Evolutionary conservation across 2,888 invertebrate genomes (phyloP).

Genomic region (Ormyrus pomaceus): DNA sequence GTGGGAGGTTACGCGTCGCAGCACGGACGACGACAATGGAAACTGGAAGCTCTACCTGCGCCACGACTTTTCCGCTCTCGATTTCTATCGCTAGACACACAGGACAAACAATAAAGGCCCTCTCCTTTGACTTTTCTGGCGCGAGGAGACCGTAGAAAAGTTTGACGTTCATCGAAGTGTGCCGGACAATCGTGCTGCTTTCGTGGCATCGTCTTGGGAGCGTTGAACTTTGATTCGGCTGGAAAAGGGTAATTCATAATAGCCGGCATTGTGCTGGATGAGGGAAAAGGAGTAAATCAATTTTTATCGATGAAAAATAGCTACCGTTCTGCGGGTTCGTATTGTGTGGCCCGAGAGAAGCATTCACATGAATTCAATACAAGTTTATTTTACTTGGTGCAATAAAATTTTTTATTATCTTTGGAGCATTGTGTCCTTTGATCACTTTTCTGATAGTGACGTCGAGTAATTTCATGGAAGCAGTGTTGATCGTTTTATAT

Average conservation of each 20-base stretch:
- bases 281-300: slow-evolving; percentile 40
- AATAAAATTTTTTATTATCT: too few relatives aligned
- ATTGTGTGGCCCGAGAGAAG: too few relatives aligned
- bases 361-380: too few relatives aligned
- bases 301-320: slow-evolving; percentile 37
- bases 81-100: slow-evolving; percentile 59
- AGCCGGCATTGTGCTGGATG: background rate
- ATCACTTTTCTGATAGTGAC: too few relatives aligned
- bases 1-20: slow-evolving; percentile 32
- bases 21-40: slow-evolving; percentile 58
- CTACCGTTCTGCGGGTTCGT: background rate
- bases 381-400: too few relatives aligned
- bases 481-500: too few relatives aligned
- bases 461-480: too few relatives aligned
- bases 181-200: background rate
- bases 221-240: slow-evolving; percentile 32
- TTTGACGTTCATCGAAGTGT: slow-evolving; percentile 42
- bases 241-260: slow-evolving; percentile 33
- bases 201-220: background rate
- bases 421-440: too few relatives aligned
- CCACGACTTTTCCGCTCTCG: slow-evolving; percentile 68
- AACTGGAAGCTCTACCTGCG: slow-evolving; percentile 61
- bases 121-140: slow-evolving; percentile 39
- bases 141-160: slow-evolving; percentile 11
- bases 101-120: slow-evolving; percentile 34